Percentiles rank a stretch among this genome's conserved stretches.
These are phyloP conservation scores for Coturnix japonica DNA, from an alignment of 2,113 vertebrate species.

Conservation along the genomic window DNA sequence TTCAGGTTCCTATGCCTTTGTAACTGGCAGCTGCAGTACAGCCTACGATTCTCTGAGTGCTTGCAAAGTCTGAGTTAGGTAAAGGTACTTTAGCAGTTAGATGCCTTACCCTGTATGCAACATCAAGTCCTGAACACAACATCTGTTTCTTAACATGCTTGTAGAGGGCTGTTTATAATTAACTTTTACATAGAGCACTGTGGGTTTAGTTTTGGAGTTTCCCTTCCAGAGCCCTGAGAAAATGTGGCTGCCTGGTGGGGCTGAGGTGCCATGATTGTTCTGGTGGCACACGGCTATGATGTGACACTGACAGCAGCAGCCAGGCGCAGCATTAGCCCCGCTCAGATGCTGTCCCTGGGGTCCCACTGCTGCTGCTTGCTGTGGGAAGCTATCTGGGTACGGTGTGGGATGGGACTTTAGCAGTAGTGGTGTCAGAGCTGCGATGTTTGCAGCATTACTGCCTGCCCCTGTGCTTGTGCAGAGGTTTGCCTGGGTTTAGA, in stretches of 20 bases:
- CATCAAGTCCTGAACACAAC: neutral
- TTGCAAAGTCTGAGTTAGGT: neutral
- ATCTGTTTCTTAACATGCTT: neutral
- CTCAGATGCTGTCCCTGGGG: neutral
- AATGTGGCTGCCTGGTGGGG: too few species aligned
- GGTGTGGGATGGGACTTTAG: too few species aligned
- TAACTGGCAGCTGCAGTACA: neutral
- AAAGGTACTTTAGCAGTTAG: neutral
- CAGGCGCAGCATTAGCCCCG: too few species aligned
- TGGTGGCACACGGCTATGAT: too few species aligned
- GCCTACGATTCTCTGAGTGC: neutral
- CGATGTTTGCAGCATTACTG: accelerated
- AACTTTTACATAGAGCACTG: neutral
- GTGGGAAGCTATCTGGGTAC: too few species aligned
- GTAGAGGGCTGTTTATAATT: neutral
- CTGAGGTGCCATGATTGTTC: too few species aligned
- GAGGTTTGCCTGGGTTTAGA: neutral
- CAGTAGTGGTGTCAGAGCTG: too few species aligned
- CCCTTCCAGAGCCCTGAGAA: neutral
- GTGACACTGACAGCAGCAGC: too few species aligned
- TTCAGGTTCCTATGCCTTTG: accelerated
- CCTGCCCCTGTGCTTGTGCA: neutral
- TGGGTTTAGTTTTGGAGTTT: neutral
- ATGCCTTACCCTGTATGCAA: accelerated
- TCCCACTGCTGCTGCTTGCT: too few species aligned